Evolutionary conservation across 2,888 invertebrate species (phyloP).

Genomic region (Lasioglossum marginatum): DNA sequence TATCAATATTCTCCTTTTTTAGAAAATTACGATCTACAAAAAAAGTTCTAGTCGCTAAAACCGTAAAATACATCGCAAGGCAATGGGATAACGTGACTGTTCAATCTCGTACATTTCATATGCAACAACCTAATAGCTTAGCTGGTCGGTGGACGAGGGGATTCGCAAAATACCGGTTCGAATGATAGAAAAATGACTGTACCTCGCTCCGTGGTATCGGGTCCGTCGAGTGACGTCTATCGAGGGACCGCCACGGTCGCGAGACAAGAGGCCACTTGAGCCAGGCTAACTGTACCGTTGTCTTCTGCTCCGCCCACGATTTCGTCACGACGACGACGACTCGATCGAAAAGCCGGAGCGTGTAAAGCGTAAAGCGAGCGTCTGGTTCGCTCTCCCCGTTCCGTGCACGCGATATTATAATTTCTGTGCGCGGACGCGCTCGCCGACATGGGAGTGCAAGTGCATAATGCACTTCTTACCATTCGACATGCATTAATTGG

Average conservation of each 20-base stretch:
- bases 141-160: background rate
- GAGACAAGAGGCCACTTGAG: background rate
- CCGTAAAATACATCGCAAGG: too few species aligned
- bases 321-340: background rate
- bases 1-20: too few species aligned
- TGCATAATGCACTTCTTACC: conserved; percentile 61
- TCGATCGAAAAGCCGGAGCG: conserved; percentile 4
- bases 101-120: too few species aligned
- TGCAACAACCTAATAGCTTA: background rate
- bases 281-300: conserved; percentile 3
- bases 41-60: too few species aligned
- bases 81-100: too few species aligned
- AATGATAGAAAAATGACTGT: background rate
- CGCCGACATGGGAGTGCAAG: conserved; percentile 52
- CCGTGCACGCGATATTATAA: conserved; percentile 27
- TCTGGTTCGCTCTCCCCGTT: background rate
- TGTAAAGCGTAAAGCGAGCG: background rate
- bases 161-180: background rate
- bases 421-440: conserved; percentile 30
- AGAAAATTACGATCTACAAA: too few species aligned
- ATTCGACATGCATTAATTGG: conserved; percentile 73
- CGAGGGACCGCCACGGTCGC: background rate
- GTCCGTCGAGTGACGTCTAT: background rate
- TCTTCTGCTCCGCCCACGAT: background rate
- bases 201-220: background rate